These are phyloP conservation scores for Strix occidentalis DNA, from an alignment of 2,797 vertebrate genomes.

Conservation along the genomic window DNA sequence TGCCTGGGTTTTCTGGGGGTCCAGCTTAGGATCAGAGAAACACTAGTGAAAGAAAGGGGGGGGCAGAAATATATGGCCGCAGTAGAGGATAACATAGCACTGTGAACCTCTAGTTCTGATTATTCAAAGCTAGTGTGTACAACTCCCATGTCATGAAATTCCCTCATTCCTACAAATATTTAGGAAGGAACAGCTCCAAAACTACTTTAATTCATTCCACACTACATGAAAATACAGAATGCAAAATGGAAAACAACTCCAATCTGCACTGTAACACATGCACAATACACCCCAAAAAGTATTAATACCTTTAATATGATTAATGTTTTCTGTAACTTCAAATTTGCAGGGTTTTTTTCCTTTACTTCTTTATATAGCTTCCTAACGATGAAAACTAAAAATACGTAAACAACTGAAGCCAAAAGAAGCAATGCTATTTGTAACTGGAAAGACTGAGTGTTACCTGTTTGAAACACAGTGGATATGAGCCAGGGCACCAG, in stretches of 20 bases:
- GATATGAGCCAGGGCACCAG: not conserved
- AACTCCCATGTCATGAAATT: not conserved
- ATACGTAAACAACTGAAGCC: not conserved
- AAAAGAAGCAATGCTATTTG: not conserved
- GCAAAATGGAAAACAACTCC: not conserved
- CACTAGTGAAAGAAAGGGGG: not conserved
- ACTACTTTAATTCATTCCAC: not conserved
- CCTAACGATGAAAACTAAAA: not conserved
- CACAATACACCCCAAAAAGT: not conserved
- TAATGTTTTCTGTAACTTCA: not conserved
- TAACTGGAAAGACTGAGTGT: not conserved
- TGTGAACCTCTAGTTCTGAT: not conserved
- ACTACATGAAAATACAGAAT: not conserved
- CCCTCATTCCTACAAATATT: not conserved
- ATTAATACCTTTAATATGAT: not conserved
- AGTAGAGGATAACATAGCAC: not conserved
- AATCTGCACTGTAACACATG: not conserved
- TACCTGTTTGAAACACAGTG: not conserved
- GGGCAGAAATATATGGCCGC: not conserved
- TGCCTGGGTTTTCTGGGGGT: not conserved
- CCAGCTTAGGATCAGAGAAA: not conserved
- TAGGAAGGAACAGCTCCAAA: not conserved
- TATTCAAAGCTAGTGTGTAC: not conserved
- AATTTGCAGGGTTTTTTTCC: not conserved
- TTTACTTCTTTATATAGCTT: not conserved